A percentile compares a stretch with the other conserved stretches of the same genome.
These are phyloP conservation scores for Atethmia centrago DNA, from an alignment of 2,888 invertebrate species.

Conservation along the genomic window DNA sequence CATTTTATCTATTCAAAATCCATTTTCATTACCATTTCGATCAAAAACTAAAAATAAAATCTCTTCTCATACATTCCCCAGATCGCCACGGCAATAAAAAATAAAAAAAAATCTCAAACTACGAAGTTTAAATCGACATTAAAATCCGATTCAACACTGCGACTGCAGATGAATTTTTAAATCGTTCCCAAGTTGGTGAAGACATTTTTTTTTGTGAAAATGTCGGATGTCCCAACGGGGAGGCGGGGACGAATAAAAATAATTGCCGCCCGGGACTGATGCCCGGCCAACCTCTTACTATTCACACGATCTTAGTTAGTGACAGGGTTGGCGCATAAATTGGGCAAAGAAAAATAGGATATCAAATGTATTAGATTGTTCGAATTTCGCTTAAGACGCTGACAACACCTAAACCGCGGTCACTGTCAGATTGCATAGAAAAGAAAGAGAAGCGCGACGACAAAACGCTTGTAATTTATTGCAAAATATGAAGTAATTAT, in stretches of 20 bases:
- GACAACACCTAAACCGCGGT: no score
- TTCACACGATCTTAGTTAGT: slow-evolving; percentile 80
- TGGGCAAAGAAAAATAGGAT: background rate
- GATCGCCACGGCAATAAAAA: slow-evolving; percentile 27
- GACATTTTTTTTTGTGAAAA: slow-evolving; percentile 62
- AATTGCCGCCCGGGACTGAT: slow-evolving; percentile 80
- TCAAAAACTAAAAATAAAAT: slow-evolving; percentile 29
- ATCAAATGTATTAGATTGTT: background rate
- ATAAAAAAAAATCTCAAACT: slow-evolving; percentile 39
- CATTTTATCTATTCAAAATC: background rate
- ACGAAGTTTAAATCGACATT: slow-evolving; percentile 59
- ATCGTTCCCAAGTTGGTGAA: slow-evolving; percentile 60
- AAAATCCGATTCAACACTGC: slow-evolving; percentile 65
- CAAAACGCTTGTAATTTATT: no score
- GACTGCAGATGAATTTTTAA: slow-evolving; percentile 74
- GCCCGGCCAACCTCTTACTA: slow-evolving; percentile 80
- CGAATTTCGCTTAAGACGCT: no score
- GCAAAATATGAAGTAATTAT: no score
- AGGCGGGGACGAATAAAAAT: slow-evolving; percentile 83
- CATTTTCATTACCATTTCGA: background rate
- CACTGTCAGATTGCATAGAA: no score
- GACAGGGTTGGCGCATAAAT: slow-evolving; percentile 73
- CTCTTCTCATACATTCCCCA: slow-evolving; percentile 3
- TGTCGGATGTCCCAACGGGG: slow-evolving; percentile 63
- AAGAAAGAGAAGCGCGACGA: no score